phyloP scores from a whole-genome alignment of 2,888 invertebrate species.

The Odontocolon sp. region DNA sequence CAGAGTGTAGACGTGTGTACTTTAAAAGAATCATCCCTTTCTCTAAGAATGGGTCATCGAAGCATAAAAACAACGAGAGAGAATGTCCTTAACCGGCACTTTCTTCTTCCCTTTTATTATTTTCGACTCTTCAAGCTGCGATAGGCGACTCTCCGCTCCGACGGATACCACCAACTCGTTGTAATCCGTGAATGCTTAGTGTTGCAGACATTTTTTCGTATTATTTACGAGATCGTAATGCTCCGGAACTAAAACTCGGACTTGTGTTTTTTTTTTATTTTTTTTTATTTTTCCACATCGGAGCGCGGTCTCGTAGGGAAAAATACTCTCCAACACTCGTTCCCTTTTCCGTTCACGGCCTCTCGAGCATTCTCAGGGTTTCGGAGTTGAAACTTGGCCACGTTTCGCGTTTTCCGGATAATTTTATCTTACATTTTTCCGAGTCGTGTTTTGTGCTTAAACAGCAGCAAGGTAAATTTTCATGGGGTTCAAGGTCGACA shows the following conservation, averaged over 20 bases:
- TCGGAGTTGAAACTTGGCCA: too few species aligned
- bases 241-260: slow-evolving; percentile 19
- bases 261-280: background rate
- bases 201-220: slow-evolving; percentile 59
- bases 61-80: slow-evolving; percentile 34
- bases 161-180: background rate
- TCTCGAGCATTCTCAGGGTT: background rate
- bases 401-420: too few species aligned
- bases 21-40: background rate
- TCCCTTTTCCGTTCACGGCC: slow-evolving; percentile 46
- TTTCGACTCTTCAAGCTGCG: slow-evolving; percentile 12
- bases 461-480: too few species aligned
- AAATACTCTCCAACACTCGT: background rate
- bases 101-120: background rate
- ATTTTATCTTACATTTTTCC: too few species aligned
- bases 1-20: background rate
- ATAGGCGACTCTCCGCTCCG: slow-evolving; percentile 1
- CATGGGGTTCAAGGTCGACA: too few species aligned
- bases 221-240: slow-evolving; percentile 64
- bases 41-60: too few species aligned
- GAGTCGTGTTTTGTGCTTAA: too few species aligned
- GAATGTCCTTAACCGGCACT: too few species aligned
- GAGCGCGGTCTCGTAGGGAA: background rate
- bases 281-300: too few species aligned
- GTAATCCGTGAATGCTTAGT: slow-evolving; percentile 59